phyloP scores from a whole-genome alignment of 1,140 invertebrate genomes.

The Caligus rogercresseyi region DNA sequence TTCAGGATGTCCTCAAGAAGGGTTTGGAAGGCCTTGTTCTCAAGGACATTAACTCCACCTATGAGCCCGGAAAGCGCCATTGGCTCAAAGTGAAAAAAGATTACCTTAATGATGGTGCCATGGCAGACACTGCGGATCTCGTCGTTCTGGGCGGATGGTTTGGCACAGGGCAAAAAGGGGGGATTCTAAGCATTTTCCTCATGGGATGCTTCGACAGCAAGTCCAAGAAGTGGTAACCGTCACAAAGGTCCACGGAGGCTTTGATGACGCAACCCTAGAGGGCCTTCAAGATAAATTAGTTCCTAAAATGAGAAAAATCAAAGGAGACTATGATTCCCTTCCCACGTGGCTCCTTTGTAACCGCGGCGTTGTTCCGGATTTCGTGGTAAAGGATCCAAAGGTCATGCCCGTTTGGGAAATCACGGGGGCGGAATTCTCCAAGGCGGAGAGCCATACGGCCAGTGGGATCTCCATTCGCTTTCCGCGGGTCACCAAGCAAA shows the following conservation, averaged over 20 bases:
- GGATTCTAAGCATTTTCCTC: slow-evolving; percentile 76
- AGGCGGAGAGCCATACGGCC: slow-evolving; percentile 67
- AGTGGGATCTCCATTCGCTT: slow-evolving; percentile 80
- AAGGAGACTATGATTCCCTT: slow-evolving; percentile 45
- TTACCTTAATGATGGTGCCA: slow-evolving; percentile 71
- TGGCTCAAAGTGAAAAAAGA: slow-evolving; percentile 93
- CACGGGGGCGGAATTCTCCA: slow-evolving; percentile 74
- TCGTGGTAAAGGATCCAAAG: slow-evolving; percentile 61
- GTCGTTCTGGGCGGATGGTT: slow-evolving; percentile 83
- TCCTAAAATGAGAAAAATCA: slow-evolving; percentile 55
- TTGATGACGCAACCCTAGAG: slow-evolving; percentile 65
- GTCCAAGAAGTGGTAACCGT: slow-evolving; percentile 23
- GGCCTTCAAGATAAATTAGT: slow-evolving; percentile 44
- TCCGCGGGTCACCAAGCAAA: slow-evolving; percentile 53
- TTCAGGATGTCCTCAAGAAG: slow-evolving; percentile 40
- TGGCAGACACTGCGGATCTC: slow-evolving; percentile 82
- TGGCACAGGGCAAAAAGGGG: slow-evolving; percentile 78
- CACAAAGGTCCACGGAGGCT: slow-evolving; percentile 32
- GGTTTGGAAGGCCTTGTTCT: slow-evolving; percentile 77
- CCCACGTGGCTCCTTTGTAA: slow-evolving; percentile 62
- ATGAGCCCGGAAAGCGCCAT: slow-evolving; percentile 80
- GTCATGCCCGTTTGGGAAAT: slow-evolving; percentile 79
- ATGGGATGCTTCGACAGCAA: slow-evolving; percentile 49
- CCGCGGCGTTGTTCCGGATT: slow-evolving; percentile 68
- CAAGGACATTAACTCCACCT: slow-evolving; percentile 61